These are phyloP conservation scores for Petromus typicus DNA, from an alignment of 2,113 vertebrate genomes.

Conservation along the genomic window DNA sequence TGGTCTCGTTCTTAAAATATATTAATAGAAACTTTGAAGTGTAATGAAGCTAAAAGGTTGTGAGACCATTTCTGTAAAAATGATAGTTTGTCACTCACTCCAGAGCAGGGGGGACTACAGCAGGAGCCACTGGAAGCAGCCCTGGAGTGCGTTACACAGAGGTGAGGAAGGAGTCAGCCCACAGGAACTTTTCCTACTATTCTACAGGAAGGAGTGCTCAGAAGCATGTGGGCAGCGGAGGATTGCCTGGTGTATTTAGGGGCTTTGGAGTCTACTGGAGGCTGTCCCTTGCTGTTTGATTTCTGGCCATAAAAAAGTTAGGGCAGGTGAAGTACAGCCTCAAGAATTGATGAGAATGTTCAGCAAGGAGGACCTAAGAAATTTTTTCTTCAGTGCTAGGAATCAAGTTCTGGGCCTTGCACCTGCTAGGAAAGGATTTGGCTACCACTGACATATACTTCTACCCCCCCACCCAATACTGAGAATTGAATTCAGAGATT, in stretches of 20 bases:
- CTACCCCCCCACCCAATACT: too few species aligned
- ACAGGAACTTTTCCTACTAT: background rate
- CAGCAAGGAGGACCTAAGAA: too few species aligned
- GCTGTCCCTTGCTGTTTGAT: background rate
- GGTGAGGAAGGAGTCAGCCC: too few species aligned
- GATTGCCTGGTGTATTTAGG: background rate
- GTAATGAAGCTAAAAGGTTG: background rate
- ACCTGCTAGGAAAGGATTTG: too few species aligned
- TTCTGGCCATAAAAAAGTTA: background rate
- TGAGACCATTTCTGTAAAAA: background rate
- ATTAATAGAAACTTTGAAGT: background rate
- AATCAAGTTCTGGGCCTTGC: too few species aligned
- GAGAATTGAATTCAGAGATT: too few species aligned
- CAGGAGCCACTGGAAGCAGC: accelerated
- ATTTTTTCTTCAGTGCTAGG: too few species aligned
- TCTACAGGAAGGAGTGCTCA: background rate
- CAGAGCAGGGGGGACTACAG: too few species aligned
- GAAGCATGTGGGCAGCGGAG: background rate
- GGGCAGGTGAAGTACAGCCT: background rate
- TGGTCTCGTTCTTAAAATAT: background rate
- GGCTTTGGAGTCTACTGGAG: background rate
- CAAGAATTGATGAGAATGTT: too few species aligned
- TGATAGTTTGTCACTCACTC: background rate
- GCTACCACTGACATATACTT: too few species aligned
- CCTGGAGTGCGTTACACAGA: background rate